phyloP scores from a whole-genome alignment of 2,888 invertebrate species.

The Lochmaea capreae region DNA sequence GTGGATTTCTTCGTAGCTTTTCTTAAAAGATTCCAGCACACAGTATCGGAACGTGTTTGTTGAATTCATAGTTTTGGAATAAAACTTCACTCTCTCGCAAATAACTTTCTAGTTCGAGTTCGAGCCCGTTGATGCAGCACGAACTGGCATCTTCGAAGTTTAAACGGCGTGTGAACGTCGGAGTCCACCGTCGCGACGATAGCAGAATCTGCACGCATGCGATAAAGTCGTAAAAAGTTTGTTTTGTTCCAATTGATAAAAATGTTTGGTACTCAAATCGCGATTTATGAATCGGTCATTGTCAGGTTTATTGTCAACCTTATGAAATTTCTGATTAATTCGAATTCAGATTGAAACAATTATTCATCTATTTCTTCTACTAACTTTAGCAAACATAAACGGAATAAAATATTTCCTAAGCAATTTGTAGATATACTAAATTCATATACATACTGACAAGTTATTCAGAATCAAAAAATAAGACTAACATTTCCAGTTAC shows the following conservation, averaged over 20 bases:
- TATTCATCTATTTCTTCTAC: no score
- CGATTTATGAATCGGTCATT: no score
- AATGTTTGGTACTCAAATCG: no score
- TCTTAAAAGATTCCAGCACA: constrained; percentile 72
- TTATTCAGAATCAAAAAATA: no score
- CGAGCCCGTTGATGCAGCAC: not conserved
- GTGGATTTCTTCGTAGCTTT: constrained; percentile 79
- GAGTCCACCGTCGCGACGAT: constrained; percentile 14
- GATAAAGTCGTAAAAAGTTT: not conserved
- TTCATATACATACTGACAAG: no score
- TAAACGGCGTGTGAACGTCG: constrained; percentile 12
- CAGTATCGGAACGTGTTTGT: constrained; percentile 51
- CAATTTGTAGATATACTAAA: no score
- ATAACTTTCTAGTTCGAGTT: constrained; percentile 5
- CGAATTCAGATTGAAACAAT: no score
- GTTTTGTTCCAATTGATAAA: not conserved
- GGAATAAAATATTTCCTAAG: no score
- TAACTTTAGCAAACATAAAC: no score
- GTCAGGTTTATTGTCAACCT: no score
- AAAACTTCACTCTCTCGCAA: not conserved
- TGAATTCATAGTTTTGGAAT: constrained; percentile 19
- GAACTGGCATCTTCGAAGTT: constrained; percentile 1
- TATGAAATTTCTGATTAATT: no score
- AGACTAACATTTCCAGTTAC: no score
- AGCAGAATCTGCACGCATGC: constrained; percentile 21